A percentile compares a stretch with the other conserved stretches of the same genome.
phyloP scores from a whole-genome alignment of 1,140 invertebrate species.

The Nymphalis io region DNA sequence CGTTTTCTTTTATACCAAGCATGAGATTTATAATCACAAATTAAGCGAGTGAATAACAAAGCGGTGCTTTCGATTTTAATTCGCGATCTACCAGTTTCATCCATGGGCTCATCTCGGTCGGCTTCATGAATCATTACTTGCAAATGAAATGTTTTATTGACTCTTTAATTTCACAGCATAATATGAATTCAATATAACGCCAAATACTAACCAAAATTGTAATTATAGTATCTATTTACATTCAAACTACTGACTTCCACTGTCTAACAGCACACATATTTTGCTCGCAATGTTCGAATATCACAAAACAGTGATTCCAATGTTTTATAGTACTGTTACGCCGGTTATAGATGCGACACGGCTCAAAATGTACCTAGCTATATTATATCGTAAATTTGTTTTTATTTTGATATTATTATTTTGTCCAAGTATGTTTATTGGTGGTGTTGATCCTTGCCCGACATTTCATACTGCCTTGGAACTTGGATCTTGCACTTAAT shows the following conservation, averaged over 20 bases:
- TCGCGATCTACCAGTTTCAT: neutral
- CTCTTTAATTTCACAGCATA: conserved; percentile 1
- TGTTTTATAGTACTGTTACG: neutral
- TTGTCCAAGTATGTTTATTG: too few relatives aligned
- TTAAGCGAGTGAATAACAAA: too few relatives aligned
- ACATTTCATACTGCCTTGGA: too few relatives aligned
- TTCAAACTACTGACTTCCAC: neutral
- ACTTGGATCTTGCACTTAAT: too few relatives aligned
- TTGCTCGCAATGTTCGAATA: neutral
- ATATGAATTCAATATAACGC: conserved; percentile 24
- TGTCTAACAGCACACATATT: conserved; percentile 3
- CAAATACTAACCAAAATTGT: conserved; percentile 33
- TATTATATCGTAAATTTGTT: neutral
- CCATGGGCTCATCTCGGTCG: too few relatives aligned
- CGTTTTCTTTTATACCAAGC: too few relatives aligned
- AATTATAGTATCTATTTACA: conserved; percentile 15
- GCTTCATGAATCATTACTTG: neutral
- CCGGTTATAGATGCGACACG: neutral
- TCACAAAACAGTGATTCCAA: neutral
- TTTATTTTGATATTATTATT: too few relatives aligned
- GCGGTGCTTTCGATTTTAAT: neutral
- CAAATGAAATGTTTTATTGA: neutral
- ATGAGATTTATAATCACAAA: too few relatives aligned
- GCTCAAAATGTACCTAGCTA: neutral
- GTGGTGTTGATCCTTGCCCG: too few relatives aligned